These are phyloP conservation scores for Atherinosoma microstoma DNA, from an alignment of 2,797 vertebrate species.

Conservation along the genomic window DNA sequence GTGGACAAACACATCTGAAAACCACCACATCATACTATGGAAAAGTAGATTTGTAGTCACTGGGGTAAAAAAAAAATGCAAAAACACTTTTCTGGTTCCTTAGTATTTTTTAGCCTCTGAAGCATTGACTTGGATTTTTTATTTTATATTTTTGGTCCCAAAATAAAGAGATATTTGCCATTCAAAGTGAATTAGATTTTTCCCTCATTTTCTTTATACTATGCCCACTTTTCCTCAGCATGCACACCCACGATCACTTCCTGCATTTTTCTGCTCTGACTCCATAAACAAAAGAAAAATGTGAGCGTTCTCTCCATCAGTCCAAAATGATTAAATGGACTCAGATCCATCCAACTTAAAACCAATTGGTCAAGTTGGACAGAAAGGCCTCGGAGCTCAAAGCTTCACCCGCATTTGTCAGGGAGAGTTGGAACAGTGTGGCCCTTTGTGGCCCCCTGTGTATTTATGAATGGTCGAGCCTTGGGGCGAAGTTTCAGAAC, in stretches of 20 bases:
- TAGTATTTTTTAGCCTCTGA: too few relatives aligned
- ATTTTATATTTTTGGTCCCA: not conserved
- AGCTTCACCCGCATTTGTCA: slow-evolving; percentile 74
- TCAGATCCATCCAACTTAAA: slow-evolving; percentile 58
- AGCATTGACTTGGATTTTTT: too few relatives aligned
- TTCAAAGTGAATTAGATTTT: not conserved
- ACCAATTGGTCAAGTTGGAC: slow-evolving; percentile 42
- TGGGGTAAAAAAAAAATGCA: not conserved
- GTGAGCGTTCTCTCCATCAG: slow-evolving; percentile 47
- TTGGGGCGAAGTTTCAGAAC: slow-evolving; percentile 76
- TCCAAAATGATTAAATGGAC: slow-evolving; percentile 62
- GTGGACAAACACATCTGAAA: not conserved
- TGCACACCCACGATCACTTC: slow-evolving; percentile 17
- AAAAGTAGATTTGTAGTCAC: not conserved
- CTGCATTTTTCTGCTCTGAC: slow-evolving; percentile 39
- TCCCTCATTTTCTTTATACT: not conserved
- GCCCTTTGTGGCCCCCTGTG: slow-evolving; percentile 71
- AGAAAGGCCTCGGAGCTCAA: slow-evolving; percentile 63
- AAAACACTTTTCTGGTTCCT: too few relatives aligned
- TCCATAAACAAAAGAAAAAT: slow-evolving; percentile 24
- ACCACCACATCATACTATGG: not conserved
- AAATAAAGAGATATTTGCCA: not conserved
- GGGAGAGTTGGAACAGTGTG: slow-evolving; percentile 78
- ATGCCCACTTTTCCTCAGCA: slow-evolving; percentile 5
- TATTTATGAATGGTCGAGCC: slow-evolving; percentile 85